Evolutionary conservation across 2,113 vertebrate species (phyloP).

Genomic region (human (Homo sapiens)): GRCh38 chr20:7144501-7145000

Average conservation of each 20-base stretch:
- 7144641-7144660: not conserved
- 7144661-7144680: not conserved
- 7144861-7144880: no score
- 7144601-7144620: not conserved
- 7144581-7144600: not conserved
- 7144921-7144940: no score
- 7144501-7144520: not conserved
- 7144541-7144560: not conserved
- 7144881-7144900: no score
- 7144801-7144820: not conserved
- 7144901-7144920: no score
- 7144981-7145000: no score
- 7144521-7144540: not conserved
- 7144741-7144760: conserved; percentile 9
- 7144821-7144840: not conserved
- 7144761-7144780: not conserved
- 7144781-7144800: not conserved
- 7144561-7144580: not conserved
- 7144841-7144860: not conserved
- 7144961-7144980: no score
- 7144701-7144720: not conserved
- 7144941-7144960: no score
- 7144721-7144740: not conserved
- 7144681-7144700: not conserved
- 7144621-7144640: not conserved